Percentiles rank a stretch among this genome's conserved stretches.
Evolutionary conservation across 2,888 invertebrate species (phyloP).

Genomic region (Orthosia cruda): DNA sequence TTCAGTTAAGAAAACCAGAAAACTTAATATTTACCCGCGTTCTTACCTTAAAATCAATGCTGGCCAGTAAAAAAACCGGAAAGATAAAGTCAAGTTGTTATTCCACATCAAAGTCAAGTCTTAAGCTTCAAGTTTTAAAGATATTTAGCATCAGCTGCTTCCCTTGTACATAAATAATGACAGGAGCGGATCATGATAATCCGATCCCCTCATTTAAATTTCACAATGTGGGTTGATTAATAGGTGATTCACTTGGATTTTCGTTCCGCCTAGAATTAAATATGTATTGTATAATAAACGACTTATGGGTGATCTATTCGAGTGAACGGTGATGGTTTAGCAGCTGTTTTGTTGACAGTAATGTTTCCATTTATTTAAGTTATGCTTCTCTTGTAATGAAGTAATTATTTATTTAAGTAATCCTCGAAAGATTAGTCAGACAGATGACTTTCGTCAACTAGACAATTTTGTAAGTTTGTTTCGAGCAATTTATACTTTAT

Average conservation of each 20-base stretch:
- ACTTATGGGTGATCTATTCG: conserved; percentile 16
- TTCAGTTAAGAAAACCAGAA: no score
- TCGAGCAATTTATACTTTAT: no score
- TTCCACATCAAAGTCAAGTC: conserved; percentile 16
- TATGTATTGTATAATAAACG: conserved; percentile 47
- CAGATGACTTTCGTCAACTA: no score
- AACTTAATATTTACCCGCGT: no score
- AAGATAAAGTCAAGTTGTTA: not conserved
- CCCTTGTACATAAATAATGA: conserved; percentile 49
- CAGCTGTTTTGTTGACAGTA: not conserved
- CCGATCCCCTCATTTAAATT: conserved; percentile 53
- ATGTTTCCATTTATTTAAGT: not conserved
- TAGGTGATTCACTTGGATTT: conserved; percentile 49
- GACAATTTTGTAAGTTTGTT: no score
- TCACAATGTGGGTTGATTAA: conserved; percentile 52
- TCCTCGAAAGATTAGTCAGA: no score
- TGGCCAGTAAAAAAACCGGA: not conserved
- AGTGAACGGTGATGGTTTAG: not conserved
- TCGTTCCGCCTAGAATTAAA: conserved; percentile 29
- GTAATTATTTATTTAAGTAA: no score
- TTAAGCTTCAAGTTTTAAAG: conserved; percentile 8
- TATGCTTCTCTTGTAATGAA: not conserved
- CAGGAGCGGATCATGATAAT: conserved; percentile 45
- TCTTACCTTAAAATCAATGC: not conserved
- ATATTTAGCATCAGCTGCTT: conserved; percentile 28